Percentiles rank a stretch among this genome's conserved stretches.
Evolutionary conservation across 2,888 invertebrate species (phyloP).

Genomic region (Eupsilia transversa): DNA sequence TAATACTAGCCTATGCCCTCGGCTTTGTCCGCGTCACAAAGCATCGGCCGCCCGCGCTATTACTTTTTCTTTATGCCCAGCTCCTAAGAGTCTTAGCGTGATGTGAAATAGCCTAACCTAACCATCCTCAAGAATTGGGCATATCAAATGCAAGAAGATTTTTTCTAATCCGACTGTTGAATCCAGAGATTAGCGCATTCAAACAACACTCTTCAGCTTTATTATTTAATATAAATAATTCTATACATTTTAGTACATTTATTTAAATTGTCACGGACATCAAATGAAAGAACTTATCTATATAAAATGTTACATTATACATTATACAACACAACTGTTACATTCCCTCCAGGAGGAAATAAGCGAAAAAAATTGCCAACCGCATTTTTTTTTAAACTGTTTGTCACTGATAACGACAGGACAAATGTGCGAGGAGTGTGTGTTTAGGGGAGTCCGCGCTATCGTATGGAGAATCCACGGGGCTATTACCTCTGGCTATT

Average conservation of each 20-base stretch:
- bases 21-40: no score
- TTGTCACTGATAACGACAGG: conserved; percentile 79
- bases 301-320: not conserved
- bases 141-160: no score
- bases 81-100: no score
- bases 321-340: not conserved
- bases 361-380: conserved; percentile 56
- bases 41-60: no score
- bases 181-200: no score
- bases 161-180: no score
- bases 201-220: not conserved
- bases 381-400: conserved; percentile 74
- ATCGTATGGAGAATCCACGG: conserved; percentile 75
- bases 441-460: conserved; percentile 74
- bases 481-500: conserved; percentile 69
- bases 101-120: no score
- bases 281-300: not conserved
- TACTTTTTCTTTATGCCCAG: no score
- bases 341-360: conserved; percentile 9
- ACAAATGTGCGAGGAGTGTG: conserved; percentile 76
- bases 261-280: not conserved
- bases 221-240: not conserved
- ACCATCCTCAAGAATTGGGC: no score
- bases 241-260: not conserved
- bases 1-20: no score